These are phyloP conservation scores for Sapayoa aenigma DNA, from an alignment of 2,113 vertebrate genomes.

Conservation along the genomic window DNA sequence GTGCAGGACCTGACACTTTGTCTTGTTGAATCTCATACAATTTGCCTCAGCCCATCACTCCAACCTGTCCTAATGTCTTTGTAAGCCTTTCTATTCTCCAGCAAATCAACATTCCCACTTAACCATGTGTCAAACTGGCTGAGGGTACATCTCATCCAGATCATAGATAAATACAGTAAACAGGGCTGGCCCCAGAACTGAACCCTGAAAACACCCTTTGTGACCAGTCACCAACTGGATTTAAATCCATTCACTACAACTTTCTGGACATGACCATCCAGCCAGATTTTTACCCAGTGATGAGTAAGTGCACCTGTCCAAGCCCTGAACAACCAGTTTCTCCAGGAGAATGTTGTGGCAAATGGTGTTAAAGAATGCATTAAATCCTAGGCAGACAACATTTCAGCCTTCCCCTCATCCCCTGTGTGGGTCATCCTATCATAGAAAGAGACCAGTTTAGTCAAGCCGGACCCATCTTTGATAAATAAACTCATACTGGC, in stretches of 20 bases:
- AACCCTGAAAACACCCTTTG: neutral
- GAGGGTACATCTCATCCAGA: neutral
- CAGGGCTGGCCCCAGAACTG: neutral
- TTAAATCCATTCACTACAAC: neutral
- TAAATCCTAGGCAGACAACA: neutral
- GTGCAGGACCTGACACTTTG: neutral
- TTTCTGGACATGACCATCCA: neutral
- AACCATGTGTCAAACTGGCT: neutral
- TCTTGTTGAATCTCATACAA: neutral
- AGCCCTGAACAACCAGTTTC: neutral
- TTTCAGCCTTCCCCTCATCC: neutral
- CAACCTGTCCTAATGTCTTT: neutral
- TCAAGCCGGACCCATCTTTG: neutral
- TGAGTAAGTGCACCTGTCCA: neutral
- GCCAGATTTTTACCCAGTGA: neutral
- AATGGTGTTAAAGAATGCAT: neutral
- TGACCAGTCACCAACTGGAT: neutral
- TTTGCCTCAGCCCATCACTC: neutral
- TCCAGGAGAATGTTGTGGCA: neutral
- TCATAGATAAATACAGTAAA: neutral
- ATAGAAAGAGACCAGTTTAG: neutral
- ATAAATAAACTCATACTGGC: fast-evolving
- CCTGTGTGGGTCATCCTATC: neutral
- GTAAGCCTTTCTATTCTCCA: neutral
- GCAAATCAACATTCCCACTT: too few relatives aligned